Conservation (phyloP, 1,140 invertebrate species). For the Dinoponera quadriceps region DNA sequence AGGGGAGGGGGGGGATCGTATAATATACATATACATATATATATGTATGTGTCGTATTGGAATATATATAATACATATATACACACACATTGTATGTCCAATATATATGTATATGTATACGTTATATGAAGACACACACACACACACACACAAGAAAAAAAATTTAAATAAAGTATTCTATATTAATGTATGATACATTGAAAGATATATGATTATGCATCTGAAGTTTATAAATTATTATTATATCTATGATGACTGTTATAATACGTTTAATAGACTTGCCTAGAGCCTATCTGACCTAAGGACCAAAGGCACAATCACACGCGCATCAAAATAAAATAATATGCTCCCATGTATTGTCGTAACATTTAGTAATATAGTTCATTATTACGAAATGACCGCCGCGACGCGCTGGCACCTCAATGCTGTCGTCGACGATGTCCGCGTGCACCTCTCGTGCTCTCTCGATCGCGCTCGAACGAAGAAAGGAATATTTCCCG, state of each 20-base stretch:
- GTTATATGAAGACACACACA: constrained; percentile 1
- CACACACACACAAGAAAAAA: constrained; percentile 72
- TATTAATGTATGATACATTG: constrained; percentile 83
- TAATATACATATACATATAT: constrained; percentile 76
- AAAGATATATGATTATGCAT: constrained; percentile 81
- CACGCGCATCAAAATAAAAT: constrained; percentile 81
- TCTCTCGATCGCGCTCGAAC: background rate
- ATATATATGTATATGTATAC: no score
- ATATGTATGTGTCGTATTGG: constrained; percentile 74
- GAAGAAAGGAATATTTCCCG: constrained; percentile 55
- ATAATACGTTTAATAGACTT: constrained; percentile 84
- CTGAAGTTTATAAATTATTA: constrained; percentile 85
- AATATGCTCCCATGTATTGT: constrained; percentile 81
- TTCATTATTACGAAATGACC: constrained; percentile 64
- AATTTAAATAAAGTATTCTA: constrained; percentile 78
- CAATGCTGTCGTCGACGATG: constrained; percentile 62
- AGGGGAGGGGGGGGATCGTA: constrained; percentile 69
- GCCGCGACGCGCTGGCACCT: constrained; percentile 71
- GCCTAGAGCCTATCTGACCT: constrained; percentile 84
- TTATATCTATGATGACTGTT: constrained; percentile 80
- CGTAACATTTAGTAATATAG: constrained; percentile 75
- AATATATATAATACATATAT: constrained; percentile 59
- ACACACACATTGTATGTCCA: constrained; percentile 40
- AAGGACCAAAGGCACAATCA: constrained; percentile 86
- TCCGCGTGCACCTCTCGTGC: no score